A percentile compares a stretch with the other conserved stretches of the same genome.
phyloP scores from a whole-genome alignment of 1,140 invertebrate genomes.

The Zaprionus ornatus region DNA sequence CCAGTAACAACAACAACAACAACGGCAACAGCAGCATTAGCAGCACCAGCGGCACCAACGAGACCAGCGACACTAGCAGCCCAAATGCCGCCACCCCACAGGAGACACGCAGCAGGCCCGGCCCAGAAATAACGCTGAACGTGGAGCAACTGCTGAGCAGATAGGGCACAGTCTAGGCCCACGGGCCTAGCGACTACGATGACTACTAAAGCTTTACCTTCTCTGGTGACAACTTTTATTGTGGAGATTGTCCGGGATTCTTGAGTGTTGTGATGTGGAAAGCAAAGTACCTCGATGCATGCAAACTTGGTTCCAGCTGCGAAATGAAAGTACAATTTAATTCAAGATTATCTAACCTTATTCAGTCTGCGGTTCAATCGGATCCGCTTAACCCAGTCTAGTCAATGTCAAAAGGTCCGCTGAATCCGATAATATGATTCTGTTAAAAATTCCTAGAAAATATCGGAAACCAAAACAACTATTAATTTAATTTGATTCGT shows the following conservation, averaged over 20 bases:
- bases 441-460: neutral
- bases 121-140: constrained; percentile 70
- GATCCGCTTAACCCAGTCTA: constrained; percentile 1
- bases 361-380: constrained; percentile 30
- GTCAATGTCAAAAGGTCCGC: constrained; percentile 19
- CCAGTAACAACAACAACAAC: constrained; percentile 39
- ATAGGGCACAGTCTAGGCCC: constrained; percentile 80
- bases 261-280: constrained; percentile 69
- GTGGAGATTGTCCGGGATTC: constrained; percentile 33
- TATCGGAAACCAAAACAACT: neutral
- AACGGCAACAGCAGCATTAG: constrained; percentile 12
- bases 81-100: constrained; percentile 20
- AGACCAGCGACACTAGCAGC: constrained; percentile 13
- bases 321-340: constrained; percentile 76
- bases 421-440: constrained; percentile 11
- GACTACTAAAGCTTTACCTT: constrained; percentile 62
- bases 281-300: constrained; percentile 73
- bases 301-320: constrained; percentile 71
- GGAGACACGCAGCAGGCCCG: constrained; percentile 21
- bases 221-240: constrained; percentile 14
- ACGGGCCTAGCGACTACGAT: constrained; percentile 10
- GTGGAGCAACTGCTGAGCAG: constrained; percentile 76
- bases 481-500: no score
- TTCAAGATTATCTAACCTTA: constrained; percentile 52
- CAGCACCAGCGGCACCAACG: constrained; percentile 27